Percentiles rank a stretch among this genome's conserved stretches.
Evolutionary conservation across 2,113 vertebrate genomes (phyloP).

Genomic region (Tinamus guttatus): DNA sequence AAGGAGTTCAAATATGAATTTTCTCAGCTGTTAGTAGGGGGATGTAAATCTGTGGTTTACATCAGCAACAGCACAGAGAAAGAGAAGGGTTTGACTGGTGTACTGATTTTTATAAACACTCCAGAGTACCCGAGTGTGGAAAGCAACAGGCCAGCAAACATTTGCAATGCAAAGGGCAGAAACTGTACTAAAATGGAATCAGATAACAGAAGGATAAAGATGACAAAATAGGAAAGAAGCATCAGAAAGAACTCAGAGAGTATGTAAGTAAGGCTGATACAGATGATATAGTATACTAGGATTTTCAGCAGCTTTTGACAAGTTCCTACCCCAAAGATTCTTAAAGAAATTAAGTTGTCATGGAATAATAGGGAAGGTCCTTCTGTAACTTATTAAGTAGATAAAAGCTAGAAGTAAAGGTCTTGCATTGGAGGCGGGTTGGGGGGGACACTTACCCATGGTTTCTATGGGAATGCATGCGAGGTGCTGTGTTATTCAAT

Average conservation of each 20-base stretch:
- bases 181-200: background rate
- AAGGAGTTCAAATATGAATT: background rate
- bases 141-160: background rate
- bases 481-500: background rate
- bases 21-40: background rate
- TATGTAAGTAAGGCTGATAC: background rate
- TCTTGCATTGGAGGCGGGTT: background rate
- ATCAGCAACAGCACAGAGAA: background rate
- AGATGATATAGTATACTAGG: background rate
- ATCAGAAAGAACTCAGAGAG: background rate
- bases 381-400: background rate
- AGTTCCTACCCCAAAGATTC: background rate
- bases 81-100: background rate
- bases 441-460: background rate
- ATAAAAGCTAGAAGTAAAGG: background rate
- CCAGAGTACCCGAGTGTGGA: background rate
- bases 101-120: background rate
- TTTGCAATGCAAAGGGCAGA: background rate
- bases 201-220: background rate
- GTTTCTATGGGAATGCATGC: background rate
- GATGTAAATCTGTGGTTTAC: background rate
- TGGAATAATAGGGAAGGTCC: background rate
- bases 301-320: background rate
- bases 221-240: background rate
- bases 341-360: background rate